Evolutionary conservation across 2,797 vertebrate genomes (phyloP).

Genomic region (Ctenopoma kingsleyae): DNA sequence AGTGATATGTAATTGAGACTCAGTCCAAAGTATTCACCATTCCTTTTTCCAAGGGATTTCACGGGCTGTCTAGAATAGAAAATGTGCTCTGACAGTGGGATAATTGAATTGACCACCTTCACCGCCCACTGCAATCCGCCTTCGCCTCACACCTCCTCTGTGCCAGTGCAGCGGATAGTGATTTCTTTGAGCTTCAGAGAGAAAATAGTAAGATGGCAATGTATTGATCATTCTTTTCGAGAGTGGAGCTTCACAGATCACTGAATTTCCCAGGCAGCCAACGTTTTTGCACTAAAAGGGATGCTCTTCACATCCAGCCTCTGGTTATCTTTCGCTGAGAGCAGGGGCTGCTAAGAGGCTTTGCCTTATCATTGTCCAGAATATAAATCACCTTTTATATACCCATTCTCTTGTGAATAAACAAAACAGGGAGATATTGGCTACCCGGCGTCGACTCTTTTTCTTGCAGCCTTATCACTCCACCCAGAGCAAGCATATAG

Average conservation of each 20-base stretch:
- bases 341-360: slow-evolving; percentile 57
- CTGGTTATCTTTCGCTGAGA: slow-evolving; percentile 64
- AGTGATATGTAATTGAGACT: slow-evolving; percentile 12
- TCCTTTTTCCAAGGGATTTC: slow-evolving; percentile 23
- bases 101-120: slow-evolving; percentile 78
- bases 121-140: slow-evolving; percentile 58
- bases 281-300: slow-evolving; percentile 48
- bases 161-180: slow-evolving; percentile 59
- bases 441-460: slow-evolving; percentile 7
- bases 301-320: slow-evolving; percentile 56
- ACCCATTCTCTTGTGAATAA: slow-evolving; percentile 53
- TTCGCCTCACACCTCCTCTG: slow-evolving; percentile 63
- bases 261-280: slow-evolving; percentile 66
- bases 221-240: slow-evolving; percentile 76
- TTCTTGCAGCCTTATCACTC: slow-evolving; percentile 37
- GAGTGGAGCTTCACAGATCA: slow-evolving; percentile 69
- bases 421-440: slow-evolving; percentile 47
- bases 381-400: slow-evolving; percentile 70
- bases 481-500: slow-evolving; percentile 15
- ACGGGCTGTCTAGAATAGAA: slow-evolving; percentile 52
- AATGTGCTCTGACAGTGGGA: slow-evolving; percentile 66
- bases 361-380: slow-evolving; percentile 70
- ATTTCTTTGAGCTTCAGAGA: slow-evolving; percentile 74
- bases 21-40: slow-evolving; percentile 11
- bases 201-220: slow-evolving; percentile 77